Base-by-base conservation (phyloP, 2,888 invertebrate species). In the Anthoptus insignis region DNA sequence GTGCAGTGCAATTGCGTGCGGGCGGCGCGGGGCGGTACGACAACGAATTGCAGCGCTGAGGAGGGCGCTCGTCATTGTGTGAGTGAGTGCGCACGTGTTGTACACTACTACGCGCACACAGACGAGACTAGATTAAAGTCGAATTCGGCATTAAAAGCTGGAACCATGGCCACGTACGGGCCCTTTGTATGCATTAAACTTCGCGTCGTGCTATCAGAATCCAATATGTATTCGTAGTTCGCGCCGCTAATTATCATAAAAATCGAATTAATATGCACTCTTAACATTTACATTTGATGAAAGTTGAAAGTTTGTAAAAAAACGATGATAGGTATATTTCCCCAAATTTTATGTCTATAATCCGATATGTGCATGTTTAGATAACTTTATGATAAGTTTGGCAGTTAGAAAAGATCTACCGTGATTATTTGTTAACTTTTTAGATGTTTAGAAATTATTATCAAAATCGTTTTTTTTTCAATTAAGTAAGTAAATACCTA, bases 1-100 rank as follows among this genome's bases (percentile, higher is more conserved):
- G 89, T 90, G 91, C 91, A 92, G 88, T 91, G 92, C 91, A 92
- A 93, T 92, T 92, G 92, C 91, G 90, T 86, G 88, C 88, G 89
- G 87, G 83, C 76, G 83, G 80, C 73, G 84, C 83, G 83, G 86
- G 70, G 70, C 71, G 59, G 71, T 67, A 71, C 81, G 88, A 85
- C 93, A 91, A 92, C 92, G 92, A 91, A 91, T 93, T 92, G 91
- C 90, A 89, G 79, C 84, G 80, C 84, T 82, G 89, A 88, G 90
- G 91, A 89, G 91, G 89, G 90, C 90, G 77, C 71, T 56, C 70
- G 52, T 45, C 71, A 27, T 13, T 82, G 92, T 90, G 89, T 89
- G 92, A 77, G 90, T 87, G 90, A 85, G 88, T 87, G 88, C 88
- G 78, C 76, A 77, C 72, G 86, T 85, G 76, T 73, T 57, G 52